phyloP scores from a whole-genome alignment of 2,797 vertebrate species.

The Craterocephalus amniculus region DNA sequence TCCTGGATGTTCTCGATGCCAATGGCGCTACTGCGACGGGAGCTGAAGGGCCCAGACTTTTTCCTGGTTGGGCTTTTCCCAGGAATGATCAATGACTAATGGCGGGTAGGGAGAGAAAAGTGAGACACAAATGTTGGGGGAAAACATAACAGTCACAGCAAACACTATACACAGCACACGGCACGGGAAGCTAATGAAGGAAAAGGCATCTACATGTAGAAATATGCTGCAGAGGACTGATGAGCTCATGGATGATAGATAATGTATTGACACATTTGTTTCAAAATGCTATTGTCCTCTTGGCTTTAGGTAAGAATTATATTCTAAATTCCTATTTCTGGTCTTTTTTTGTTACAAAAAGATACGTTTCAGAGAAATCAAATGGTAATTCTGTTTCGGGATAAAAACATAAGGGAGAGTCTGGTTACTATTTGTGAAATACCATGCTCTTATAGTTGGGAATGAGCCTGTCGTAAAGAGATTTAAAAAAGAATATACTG shows the following conservation, averaged over 20 bases:
- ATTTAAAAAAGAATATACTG: constrained; percentile 6
- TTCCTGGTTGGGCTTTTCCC: constrained; percentile 97
- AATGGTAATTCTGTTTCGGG: not conserved
- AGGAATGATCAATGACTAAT: constrained; percentile 93
- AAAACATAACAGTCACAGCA: constrained; percentile 15
- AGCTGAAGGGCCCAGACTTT: constrained; percentile 94
- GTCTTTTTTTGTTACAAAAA: no score
- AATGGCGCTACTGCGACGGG: constrained; percentile 95
- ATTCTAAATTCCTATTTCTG: not conserved
- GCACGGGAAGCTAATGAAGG: constrained; percentile 4
- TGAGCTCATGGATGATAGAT: constrained; percentile 20
- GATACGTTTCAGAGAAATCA: not conserved
- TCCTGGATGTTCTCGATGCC: constrained; percentile 99
- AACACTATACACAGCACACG: not conserved
- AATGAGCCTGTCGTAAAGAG: constrained; percentile 5
- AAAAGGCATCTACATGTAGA: constrained; percentile 12
- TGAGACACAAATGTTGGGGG: constrained; percentile 49
- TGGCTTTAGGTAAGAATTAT: not conserved
- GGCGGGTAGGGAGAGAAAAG: constrained; percentile 51
- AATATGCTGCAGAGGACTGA: constrained; percentile 22
- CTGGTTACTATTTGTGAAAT: constrained; percentile 6
- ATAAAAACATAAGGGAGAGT: constrained; percentile 29
- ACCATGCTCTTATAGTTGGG: not conserved
- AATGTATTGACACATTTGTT: constrained; percentile 25
- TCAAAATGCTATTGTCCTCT: not conserved